These are phyloP conservation scores for Silurus meridionalis DNA, from an alignment of 2,113 vertebrate species.

Conservation along the genomic window DNA sequence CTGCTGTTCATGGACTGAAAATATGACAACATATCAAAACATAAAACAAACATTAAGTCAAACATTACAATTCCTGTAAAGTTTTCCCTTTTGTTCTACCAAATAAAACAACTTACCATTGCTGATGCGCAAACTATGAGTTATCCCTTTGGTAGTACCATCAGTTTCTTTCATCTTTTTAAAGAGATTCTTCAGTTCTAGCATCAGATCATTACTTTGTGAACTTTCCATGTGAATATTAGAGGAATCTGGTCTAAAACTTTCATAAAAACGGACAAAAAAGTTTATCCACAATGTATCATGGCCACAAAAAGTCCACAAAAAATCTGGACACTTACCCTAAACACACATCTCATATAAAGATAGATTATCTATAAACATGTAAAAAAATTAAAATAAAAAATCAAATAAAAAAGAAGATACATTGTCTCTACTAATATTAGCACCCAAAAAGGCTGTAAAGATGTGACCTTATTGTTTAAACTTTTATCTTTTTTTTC, in stretches of 20 bases:
- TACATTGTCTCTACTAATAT: too few relatives aligned
- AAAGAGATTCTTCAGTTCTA: constrained; percentile 60
- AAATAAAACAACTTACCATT: constrained; percentile 52
- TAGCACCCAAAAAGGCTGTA: too few relatives aligned
- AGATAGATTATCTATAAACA: too few relatives aligned
- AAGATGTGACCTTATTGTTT: too few relatives aligned
- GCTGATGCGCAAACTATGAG: constrained; percentile 51
- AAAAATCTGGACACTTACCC: too few relatives aligned
- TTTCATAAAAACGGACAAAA: background rate
- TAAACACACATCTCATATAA: too few relatives aligned
- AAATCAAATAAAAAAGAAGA: too few relatives aligned
- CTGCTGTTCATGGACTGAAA: constrained; percentile 58
- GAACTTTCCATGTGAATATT: background rate
- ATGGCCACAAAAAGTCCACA: background rate
- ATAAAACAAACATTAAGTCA: background rate
- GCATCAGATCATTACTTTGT: constrained; percentile 32
- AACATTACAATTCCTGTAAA: background rate
- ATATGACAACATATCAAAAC: background rate
- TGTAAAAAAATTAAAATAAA: too few relatives aligned
- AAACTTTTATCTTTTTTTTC: too few relatives aligned
- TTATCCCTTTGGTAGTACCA: constrained; percentile 35
- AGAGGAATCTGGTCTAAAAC: background rate
- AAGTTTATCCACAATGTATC: background rate
- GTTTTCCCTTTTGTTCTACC: background rate
- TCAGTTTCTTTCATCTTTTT: accelerated